phyloP scores from a whole-genome alignment of 2,888 invertebrate genomes.

The Lacanobia wlatinum region DNA sequence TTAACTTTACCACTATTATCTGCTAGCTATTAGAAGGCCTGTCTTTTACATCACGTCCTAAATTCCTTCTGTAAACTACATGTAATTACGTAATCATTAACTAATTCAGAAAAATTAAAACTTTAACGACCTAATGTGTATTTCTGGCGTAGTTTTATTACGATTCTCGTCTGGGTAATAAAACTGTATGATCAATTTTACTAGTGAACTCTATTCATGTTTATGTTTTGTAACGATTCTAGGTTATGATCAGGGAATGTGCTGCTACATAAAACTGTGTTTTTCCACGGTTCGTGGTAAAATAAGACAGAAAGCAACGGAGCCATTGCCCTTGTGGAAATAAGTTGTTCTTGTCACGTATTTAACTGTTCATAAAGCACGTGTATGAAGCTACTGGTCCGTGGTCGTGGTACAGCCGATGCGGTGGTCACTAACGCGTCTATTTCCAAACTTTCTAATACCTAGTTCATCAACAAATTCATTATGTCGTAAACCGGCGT shows the following conservation, averaged over 20 bases:
- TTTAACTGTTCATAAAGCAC: conserved; percentile 70
- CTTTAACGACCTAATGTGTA: conserved; percentile 45
- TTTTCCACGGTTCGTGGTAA: conserved; percentile 25
- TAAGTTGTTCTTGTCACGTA: conserved; percentile 56
- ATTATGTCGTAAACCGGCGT: conserved; percentile 90
- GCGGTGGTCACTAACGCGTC: conserved; percentile 85
- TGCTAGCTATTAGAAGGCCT: conserved; percentile 28
- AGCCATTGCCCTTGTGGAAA: conserved; percentile 26
- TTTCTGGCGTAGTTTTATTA: conserved; percentile 51
- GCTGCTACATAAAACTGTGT: conserved; percentile 29
- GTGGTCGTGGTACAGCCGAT: conserved; percentile 67
- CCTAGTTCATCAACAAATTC: conserved; percentile 91
- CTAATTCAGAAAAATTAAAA: conserved; percentile 26
- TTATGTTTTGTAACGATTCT: conserved; percentile 41
- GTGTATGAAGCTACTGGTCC: conserved; percentile 44
- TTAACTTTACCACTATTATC: conserved; percentile 68
- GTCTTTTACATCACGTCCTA: conserved; percentile 22
- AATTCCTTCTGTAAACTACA: conserved; percentile 30
- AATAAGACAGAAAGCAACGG: conserved; percentile 1
- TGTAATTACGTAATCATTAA: conserved; percentile 38
- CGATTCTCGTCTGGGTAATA: conserved; percentile 40
- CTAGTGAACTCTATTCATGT: conserved; percentile 39
- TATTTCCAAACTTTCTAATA: conserved; percentile 90
- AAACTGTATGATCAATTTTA: conserved; percentile 53
- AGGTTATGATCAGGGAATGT: conserved; percentile 44